Evolutionary conservation across 2,113 vertebrate genomes (phyloP).

Genomic region (Polypterus bichir): DNA sequence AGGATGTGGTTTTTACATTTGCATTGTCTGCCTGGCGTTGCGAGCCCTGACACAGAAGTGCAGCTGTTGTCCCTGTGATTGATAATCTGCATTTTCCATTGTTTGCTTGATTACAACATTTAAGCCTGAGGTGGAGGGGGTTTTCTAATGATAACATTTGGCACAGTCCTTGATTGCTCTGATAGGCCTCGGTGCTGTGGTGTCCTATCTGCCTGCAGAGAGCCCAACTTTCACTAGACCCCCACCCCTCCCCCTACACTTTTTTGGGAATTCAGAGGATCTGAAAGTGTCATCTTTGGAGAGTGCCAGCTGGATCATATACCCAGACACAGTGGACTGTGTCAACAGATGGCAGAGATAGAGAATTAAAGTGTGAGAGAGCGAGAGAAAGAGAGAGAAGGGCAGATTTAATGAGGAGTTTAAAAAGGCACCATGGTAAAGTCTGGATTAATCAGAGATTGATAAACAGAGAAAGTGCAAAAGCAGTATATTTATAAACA

Average conservation of each 20-base stretch:
- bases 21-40: conserved; percentile 35
- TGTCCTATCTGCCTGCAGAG: conserved; percentile 4
- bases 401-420: not conserved
- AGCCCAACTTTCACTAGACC: conserved; percentile 9
- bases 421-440: not conserved
- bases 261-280: conserved; percentile 20
- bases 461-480: not conserved
- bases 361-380: not conserved
- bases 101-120: conserved; percentile 45
- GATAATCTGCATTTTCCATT: conserved; percentile 52
- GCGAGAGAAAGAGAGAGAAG: conserved; percentile 18
- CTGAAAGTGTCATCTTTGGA: conserved; percentile 21
- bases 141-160: conserved; percentile 35
- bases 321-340: conserved; percentile 21
- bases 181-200: conserved; percentile 23
- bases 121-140: conserved; percentile 20
- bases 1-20: conserved; percentile 39
- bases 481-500: too few species aligned
- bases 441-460: conserved; percentile 2
- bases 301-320: conserved; percentile 37
- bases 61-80: conserved; percentile 69
- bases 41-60: conserved; percentile 31
- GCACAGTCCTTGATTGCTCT: conserved; percentile 21
- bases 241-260: conserved; percentile 17
- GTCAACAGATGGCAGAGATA: conserved; percentile 43